Base-by-base conservation (phyloP, 2,888 invertebrate genomes). In the Exephanes ischioxanthus region DNA sequence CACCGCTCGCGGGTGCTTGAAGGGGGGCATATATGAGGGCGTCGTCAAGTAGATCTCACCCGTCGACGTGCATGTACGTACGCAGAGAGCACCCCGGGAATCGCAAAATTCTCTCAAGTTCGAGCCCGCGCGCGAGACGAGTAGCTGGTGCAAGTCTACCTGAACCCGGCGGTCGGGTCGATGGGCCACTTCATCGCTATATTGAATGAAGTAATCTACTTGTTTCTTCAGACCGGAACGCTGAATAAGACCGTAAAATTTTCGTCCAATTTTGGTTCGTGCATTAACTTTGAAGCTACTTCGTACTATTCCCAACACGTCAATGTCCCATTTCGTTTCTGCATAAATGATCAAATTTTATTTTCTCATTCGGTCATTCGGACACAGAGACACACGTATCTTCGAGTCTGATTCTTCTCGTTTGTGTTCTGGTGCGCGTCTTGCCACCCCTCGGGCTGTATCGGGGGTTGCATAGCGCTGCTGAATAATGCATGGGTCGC, bases 101-200 rank as follows among this genome's bases (percentile, higher is more conserved):
- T 84, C 63, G 79, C 79, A 80, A 84, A 80, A 84, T 84, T 80
- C 70, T 75, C 71, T 84, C 80, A 67, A 84, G 80, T 76, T 84
- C 76, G 76, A 84, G 66, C 76, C 48, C 76, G 48, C 66, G 37
- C 71, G 19, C 37, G 48, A 71, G 48, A 71, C 66, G 80, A 84
- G 71, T 61, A 70, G 76, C 77, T 7, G 37, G 58, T 48, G 41
- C 80, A 26, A 37, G 63, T 77, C 71, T 77, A 80, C 80, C 76
- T 71, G 66, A 37, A 67, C 66, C 48, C 48, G 33, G 66, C 19
- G 67, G 37, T 63, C 66, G 78, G 78, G 72, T 83, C 78, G 83
- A 83, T 78, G 77, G 77, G 83, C 83, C 72, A 83, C 83, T 83
- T 76, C 71, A 76, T 80, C 76, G 66, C 67, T 76, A 76, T 58